Evolutionary conservation across 2,888 invertebrate species (phyloP).

Genomic region (Homarus gammarus): DNA sequence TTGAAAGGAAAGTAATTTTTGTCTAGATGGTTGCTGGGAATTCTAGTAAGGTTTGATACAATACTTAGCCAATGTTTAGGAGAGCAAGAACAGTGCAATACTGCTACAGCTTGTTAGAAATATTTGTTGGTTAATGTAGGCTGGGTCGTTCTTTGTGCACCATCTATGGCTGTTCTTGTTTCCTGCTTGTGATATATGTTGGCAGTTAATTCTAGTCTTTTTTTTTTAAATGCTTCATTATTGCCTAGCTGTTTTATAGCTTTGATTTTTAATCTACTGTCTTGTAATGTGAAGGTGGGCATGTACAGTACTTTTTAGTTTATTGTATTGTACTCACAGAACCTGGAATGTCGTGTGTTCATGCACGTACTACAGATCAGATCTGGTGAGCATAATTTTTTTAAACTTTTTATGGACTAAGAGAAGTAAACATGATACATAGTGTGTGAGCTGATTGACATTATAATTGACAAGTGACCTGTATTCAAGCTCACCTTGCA

Average conservation of each 20-base stretch:
- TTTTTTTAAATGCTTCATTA: neutral
- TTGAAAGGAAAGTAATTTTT: slow-evolving; percentile 13
- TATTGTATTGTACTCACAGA: neutral
- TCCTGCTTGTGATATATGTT: slow-evolving; percentile 7
- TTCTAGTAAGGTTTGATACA: slow-evolving; percentile 34
- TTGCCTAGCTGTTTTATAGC: neutral
- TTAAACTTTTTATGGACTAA: too few relatives aligned
- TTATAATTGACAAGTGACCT: too few relatives aligned
- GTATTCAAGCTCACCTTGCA: too few relatives aligned
- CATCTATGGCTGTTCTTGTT: slow-evolving; percentile 49
- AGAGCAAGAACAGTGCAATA: neutral
- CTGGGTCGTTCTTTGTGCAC: slow-evolving; percentile 61
- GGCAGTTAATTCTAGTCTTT: slow-evolving; percentile 1
- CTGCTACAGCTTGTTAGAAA: slow-evolving; percentile 16
- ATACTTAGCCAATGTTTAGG: neutral
- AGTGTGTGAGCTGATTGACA: too few relatives aligned
- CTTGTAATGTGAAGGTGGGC: neutral
- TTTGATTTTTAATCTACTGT: neutral
- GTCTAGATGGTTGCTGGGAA: slow-evolving; percentile 12
- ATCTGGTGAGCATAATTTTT: too few relatives aligned
- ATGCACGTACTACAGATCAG: too few relatives aligned
- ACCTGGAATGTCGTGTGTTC: too few relatives aligned
- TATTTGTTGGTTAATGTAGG: slow-evolving; percentile 33
- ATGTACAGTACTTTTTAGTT: neutral
- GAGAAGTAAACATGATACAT: too few relatives aligned